These are phyloP conservation scores for Euwallacea fornicatus DNA, from an alignment of 1,140 invertebrate species.

Conservation along the genomic window DNA sequence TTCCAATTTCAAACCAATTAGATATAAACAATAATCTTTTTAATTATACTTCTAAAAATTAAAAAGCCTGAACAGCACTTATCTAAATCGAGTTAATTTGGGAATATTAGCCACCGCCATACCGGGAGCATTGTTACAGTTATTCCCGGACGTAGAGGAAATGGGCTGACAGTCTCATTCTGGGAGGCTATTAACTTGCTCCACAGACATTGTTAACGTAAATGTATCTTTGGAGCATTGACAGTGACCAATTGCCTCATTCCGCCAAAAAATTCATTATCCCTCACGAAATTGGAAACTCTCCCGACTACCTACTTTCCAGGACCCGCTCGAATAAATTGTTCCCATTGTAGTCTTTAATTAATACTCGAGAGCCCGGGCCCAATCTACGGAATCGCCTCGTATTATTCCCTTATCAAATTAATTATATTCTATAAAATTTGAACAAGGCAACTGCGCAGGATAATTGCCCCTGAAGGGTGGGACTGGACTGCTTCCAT, in stretches of 20 bases:
- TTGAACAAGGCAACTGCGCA: slow-evolving; percentile 30
- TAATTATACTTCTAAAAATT: too few species aligned
- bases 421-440: slow-evolving; percentile 44
- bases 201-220: slow-evolving; percentile 52
- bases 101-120: slow-evolving; percentile 34
- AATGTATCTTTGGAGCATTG: slow-evolving; percentile 54
- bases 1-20: too few species aligned
- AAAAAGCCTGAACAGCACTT: slow-evolving; percentile 8
- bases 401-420: slow-evolving; percentile 43
- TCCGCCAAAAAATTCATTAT: slow-evolving; percentile 53
- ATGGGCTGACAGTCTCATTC: slow-evolving; percentile 41
- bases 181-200: slow-evolving; percentile 51
- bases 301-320: slow-evolving; percentile 42
- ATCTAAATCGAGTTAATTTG: slow-evolving; percentile 39
- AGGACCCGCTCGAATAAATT: slow-evolving; percentile 45
- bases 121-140: slow-evolving; percentile 37
- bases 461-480: slow-evolving; percentile 18
- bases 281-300: slow-evolving; percentile 51
- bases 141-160: slow-evolving; percentile 37
- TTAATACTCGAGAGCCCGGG: slow-evolving; percentile 45
- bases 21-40: too few species aligned
- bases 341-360: slow-evolving; percentile 51
- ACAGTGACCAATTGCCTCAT: slow-evolving; percentile 53
- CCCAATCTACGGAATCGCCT: slow-evolving; percentile 41
- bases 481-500: neutral